Conservation (phyloP, 1,140 invertebrate genomes). For the Zaprionus camerounensis region DNA sequence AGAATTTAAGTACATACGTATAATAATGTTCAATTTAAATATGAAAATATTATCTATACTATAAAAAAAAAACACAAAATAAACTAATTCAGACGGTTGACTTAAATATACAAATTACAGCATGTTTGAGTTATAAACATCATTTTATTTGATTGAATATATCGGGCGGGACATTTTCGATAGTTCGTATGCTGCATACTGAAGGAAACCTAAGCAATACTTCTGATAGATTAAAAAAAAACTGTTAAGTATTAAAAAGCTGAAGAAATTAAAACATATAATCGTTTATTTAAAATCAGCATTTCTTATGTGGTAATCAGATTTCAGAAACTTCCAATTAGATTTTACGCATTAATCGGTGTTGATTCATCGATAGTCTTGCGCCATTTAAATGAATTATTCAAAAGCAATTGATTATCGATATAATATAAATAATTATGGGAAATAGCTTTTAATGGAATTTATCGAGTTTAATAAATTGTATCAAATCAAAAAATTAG, state of each 20-base stretch:
- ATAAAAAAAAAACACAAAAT: conserved; percentile 58
- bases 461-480: not conserved
- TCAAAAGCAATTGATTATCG: not conserved
- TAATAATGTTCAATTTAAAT: conserved; percentile 77
- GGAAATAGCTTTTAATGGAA: not conserved
- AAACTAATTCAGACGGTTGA: conserved; percentile 47
- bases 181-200: no score
- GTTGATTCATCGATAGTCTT: not conserved
- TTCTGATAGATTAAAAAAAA: no score
- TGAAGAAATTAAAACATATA: no score
- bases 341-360: not conserved
- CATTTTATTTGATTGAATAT: not conserved
- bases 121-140: conserved; percentile 1
- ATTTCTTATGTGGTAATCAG: no score
- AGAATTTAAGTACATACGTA: conserved; percentile 70
- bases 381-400: not conserved
- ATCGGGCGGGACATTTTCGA: not conserved
- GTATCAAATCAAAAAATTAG: not conserved
- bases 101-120: conserved; percentile 24
- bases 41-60: conserved; percentile 68
- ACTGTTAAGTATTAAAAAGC: no score
- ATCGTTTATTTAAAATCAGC: no score
- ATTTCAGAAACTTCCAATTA: not conserved
- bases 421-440: not conserved
- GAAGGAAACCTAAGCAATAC: no score